Percentiles rank a stretch among this genome's conserved stretches.
phyloP scores from a whole-genome alignment of 30 jellyfish, hydroid and myxozoan genomes.

The Pseudorhiza aurosa region DNA sequence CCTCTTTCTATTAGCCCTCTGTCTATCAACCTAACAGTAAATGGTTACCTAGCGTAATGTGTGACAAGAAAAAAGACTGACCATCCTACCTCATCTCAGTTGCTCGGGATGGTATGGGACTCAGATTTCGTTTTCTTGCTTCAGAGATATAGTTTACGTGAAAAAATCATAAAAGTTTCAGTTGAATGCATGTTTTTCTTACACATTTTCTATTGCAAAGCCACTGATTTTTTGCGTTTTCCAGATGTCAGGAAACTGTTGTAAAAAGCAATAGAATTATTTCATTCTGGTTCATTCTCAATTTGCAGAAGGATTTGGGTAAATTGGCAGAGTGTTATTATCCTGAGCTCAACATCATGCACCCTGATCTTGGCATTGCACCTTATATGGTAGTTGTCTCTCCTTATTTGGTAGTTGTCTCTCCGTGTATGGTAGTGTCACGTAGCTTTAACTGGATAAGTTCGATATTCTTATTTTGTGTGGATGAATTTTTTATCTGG shows the following conservation, averaged over 20 bases:
- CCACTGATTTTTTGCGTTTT: not conserved
- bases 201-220: not conserved
- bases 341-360: slow-evolving; percentile 34
- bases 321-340: slow-evolving; percentile 17
- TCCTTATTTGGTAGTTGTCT: not conserved
- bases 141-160: too few species aligned
- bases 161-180: too few species aligned
- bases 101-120: too few species aligned
- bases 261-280: not conserved
- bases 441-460: too few species aligned
- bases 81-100: too few species aligned
- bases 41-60: too few species aligned
- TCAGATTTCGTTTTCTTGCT: too few species aligned
- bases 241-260: not conserved
- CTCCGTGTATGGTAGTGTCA: not conserved
- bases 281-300: too few species aligned
- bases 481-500: not conserved
- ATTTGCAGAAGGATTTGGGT: slow-evolving; percentile 36
- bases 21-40: too few species aligned
- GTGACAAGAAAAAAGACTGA: too few species aligned
- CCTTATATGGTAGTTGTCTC: slow-evolving; percentile 11
- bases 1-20: too few species aligned
- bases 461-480: not conserved
- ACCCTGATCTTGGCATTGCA: slow-evolving; percentile 61
- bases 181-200: not conserved